A percentile compares a stretch with the other conserved stretches of the same genome.
Evolutionary conservation across 2,113 vertebrate genomes (phyloP).

Genomic region (Peromyscus maniculatus): DNA sequence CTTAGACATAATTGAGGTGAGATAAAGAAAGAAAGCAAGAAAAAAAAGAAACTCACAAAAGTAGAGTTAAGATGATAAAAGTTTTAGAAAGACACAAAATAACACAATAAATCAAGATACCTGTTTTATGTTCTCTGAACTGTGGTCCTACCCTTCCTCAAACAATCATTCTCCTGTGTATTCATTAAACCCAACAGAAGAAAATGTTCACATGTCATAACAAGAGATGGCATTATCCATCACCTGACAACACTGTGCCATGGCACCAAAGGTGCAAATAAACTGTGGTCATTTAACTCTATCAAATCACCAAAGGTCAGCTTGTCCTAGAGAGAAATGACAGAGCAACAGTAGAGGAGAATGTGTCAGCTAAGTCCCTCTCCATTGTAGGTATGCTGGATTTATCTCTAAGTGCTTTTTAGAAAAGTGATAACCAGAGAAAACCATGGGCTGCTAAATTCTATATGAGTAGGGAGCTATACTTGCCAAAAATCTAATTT

Average conservation of each 20-base stretch:
- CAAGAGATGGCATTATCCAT: not conserved
- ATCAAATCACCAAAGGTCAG: conserved; percentile 4
- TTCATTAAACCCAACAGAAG: conserved; percentile 17
- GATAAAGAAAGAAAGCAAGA: conserved; percentile 21
- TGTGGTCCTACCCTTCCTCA: not conserved
- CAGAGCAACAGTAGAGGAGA: not conserved
- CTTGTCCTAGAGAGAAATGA: conserved; percentile 39
- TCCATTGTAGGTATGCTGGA: not conserved
- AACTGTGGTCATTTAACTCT: not conserved
- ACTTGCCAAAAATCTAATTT: not conserved
- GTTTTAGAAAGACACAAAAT: not conserved
- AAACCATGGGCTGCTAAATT: conserved; percentile 22
- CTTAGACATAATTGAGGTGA: conserved; percentile 52
- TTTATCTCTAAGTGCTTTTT: conserved; percentile 24
- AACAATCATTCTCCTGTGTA: not conserved
- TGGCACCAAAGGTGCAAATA: conserved; percentile 4
- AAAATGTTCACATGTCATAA: not conserved
- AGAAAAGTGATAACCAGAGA: conserved; percentile 14
- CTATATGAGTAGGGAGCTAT: not conserved
- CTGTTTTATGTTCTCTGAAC: not conserved
- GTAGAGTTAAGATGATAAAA: conserved; percentile 50
- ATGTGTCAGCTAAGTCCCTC: not conserved
- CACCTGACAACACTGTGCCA: not conserved
- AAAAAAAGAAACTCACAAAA: conserved; percentile 3
- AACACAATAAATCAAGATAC: not conserved